These are phyloP conservation scores for Cactoblastis cactorum DNA, from an alignment of 2,888 invertebrate genomes.

Conservation along the genomic window DNA sequence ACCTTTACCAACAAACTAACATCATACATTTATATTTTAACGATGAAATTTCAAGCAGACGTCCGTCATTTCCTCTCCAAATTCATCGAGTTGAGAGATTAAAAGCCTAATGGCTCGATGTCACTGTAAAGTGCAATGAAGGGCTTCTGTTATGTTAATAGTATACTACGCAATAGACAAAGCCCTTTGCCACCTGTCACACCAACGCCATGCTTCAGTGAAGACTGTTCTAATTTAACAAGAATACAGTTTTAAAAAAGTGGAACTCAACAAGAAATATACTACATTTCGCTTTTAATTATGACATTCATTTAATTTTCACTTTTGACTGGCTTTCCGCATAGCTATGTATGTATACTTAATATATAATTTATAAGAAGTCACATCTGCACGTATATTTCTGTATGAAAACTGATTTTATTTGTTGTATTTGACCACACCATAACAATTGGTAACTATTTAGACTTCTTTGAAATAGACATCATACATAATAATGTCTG, in stretches of 20 bases:
- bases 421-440: too few relatives aligned
- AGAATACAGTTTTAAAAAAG: neutral
- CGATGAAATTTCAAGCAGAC: neutral
- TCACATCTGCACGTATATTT: too few relatives aligned
- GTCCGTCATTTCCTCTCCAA: neutral
- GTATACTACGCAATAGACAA: slow-evolving; percentile 6
- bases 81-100: neutral
- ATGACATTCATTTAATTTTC: too few relatives aligned
- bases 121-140: neutral
- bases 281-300: too few relatives aligned
- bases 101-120: neutral
- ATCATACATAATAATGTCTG: neutral
- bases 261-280: too few relatives aligned
- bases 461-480: neutral
- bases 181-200: slow-evolving; percentile 4
- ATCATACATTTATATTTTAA: neutral
- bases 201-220: neutral
- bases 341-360: too few relatives aligned
- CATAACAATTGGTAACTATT: neutral
- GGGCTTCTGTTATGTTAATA: slow-evolving; percentile 6
- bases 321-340: too few relatives aligned
- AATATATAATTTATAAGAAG: too few relatives aligned
- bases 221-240: neutral
- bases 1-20: too few relatives aligned
- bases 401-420: too few relatives aligned